Evolutionary conservation across 2,113 vertebrate genomes (phyloP), one percentile per base, ranked within the genome.

Genomic region (Apodemus sylvaticus): DNA sequence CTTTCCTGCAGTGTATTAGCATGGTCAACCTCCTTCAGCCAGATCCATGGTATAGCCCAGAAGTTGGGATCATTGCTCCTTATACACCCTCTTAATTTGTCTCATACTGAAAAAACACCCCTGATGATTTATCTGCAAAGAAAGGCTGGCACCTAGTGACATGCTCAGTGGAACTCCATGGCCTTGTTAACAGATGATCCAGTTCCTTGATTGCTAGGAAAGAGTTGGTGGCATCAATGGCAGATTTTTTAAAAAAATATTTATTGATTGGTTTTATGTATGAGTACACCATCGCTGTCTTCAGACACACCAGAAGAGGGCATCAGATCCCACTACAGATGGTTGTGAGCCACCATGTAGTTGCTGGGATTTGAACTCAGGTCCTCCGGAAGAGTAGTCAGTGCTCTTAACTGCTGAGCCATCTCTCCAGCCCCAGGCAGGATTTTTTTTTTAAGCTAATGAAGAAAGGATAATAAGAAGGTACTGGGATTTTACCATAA

Each of bases 141-240:
- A 89, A 97, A 1, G 22, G n/a, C 83, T 85, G 86, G 73, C 93
- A 74, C 45, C 5, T 24, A 90, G 58, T 62, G 86, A 95, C 93
- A 64, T 16, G 36, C 39, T 86, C 89, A 93, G 26, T 24, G 95
- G 97, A 94, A 95, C 19, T 89, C 89, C 48, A 17, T 88, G 95
- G 71, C 76, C 45, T 94, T 94, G 24, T 42, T 97, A 90, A 82
- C 95, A 82, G 76, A 58, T 42, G 26, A 88, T 13, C 73, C 60
- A n/a, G 36, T 82, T 39, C n/a, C 55, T 89, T 77, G 78, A 58
- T 45, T 71, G 78, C 73, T 60, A 42, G 24, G 82, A 90, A 60
- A 90, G 86, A 95, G 22, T 29, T 42, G 45, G 36, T 58, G 24
- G 29, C 22, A 13, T n/a, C 71, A 20, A 7, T 76, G 78, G 26